Conservation (phyloP, 2,113 vertebrate species). For the Perca flavescens region DNA sequence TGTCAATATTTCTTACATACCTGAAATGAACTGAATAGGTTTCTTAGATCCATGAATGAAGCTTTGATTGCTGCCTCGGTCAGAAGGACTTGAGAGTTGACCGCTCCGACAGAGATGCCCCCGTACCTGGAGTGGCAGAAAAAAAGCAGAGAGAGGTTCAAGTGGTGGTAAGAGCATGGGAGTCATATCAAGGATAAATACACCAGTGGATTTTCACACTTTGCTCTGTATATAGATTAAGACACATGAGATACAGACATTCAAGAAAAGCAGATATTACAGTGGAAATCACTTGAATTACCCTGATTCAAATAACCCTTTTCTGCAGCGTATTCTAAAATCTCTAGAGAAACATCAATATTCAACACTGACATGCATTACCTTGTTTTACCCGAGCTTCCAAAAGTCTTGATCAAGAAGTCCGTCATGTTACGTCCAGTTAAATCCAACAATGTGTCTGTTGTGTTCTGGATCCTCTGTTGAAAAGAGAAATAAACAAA, state of each 20-base stretch:
- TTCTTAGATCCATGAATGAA: slow-evolving; percentile 68
- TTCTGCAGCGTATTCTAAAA: background rate
- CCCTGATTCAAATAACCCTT: background rate
- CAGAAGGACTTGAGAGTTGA: slow-evolving; percentile 83
- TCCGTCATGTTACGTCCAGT: slow-evolving; percentile 93
- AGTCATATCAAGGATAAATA: background rate
- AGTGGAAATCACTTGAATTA: background rate
- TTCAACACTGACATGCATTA: slow-evolving; percentile 33
- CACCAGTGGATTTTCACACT: background rate
- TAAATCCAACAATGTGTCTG: slow-evolving; percentile 91
- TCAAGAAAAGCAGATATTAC: background rate
- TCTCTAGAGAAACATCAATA: background rate
- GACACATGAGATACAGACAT: background rate
- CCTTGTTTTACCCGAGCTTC: slow-evolving; percentile 80
- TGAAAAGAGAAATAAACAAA: background rate
- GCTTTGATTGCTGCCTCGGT: slow-evolving; percentile 66
- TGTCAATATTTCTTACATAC: slow-evolving; percentile 56
- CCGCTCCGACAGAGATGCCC: slow-evolving; percentile 82
- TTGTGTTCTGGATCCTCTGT: slow-evolving; percentile 84
- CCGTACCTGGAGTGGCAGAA: slow-evolving; percentile 74
- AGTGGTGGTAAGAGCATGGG: background rate
- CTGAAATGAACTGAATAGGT: slow-evolving; percentile 65
- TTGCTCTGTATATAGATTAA: background rate
- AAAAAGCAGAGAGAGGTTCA: slow-evolving; percentile 20
- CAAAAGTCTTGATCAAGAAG: slow-evolving; percentile 94